Conservation (phyloP, 2,797 vertebrate genomes). For the Caiman crocodilus region DNA sequence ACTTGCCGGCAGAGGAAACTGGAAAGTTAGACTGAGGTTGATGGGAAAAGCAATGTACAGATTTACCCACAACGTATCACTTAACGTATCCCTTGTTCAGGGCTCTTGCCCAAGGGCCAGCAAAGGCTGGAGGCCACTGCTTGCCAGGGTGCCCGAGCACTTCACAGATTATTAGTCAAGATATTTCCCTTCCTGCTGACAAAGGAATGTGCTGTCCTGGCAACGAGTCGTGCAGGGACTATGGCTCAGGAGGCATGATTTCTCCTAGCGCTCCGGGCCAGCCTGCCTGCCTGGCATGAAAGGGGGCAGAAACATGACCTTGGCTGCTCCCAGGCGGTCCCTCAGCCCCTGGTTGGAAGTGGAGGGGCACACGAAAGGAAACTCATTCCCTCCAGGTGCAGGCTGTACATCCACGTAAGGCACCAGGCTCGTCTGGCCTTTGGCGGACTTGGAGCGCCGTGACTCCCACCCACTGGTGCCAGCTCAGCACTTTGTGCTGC, state of each 20-base stretch:
- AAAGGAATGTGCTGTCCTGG: not conserved
- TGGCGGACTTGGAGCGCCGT: not conserved
- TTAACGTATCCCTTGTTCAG: too few species aligned
- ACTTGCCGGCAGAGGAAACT: too few species aligned
- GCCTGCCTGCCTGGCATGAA: not conserved
- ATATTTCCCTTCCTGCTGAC: not conserved
- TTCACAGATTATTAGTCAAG: not conserved
- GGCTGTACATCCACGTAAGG: not conserved
- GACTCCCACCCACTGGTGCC: not conserved
- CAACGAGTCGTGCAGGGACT: too few species aligned
- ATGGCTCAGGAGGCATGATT: fast-evolving
- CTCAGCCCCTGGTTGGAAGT: too few species aligned
- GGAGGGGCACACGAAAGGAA: not conserved
- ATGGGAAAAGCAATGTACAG: too few species aligned
- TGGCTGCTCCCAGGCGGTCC: not conserved
- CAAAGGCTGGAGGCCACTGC: too few species aligned
- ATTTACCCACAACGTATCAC: too few species aligned
- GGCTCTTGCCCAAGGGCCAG: too few species aligned
- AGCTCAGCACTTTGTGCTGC: not conserved
- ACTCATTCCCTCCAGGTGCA: not conserved
- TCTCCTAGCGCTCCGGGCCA: not conserved
- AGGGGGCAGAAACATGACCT: not conserved
- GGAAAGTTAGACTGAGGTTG: too few species aligned
- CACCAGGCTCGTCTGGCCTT: not conserved
- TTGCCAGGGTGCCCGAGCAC: not conserved